Evolutionary conservation across 1,140 invertebrate species (phyloP), one percentile per base, ranked within the genome.

Genomic region (Ptiloglossa arizonensis): DNA sequence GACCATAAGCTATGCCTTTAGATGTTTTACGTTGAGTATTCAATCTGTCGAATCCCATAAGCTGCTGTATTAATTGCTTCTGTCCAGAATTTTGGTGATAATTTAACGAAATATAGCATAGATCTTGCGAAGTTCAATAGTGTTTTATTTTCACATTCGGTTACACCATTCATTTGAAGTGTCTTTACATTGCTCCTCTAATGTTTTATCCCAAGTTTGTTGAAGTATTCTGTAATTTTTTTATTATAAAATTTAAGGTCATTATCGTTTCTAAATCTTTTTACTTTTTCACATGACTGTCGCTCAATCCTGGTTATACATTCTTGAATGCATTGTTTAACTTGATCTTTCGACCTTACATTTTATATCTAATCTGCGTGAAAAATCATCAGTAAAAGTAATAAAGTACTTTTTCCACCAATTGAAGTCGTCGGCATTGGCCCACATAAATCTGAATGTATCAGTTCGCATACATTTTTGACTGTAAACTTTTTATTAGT

Each of bases 401-500:
- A 81, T n/a, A 44, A 71, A 66, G 13, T 71, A 81, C 24, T 19
- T 71, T 38, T 67, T 0, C 67, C 52, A 11, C 77, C 72, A 3
- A 75, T 32, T 1, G 77, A 75, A 9, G n/a, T 50, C 0, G 54
- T 46, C 0, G 46, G 54, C 48, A 72, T 56, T 0, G 81, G 68
- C 1, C 72, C 81, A 5, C 80, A 82, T 9, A 82, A 2, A 35
- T 82, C 77, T 4, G 67, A 59, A 41, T 79, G 71, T 0, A 79
- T 54, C 9, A 79, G 2, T 41, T 82, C 67, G 1, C 50, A 77
- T 13, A 64, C 11, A 1, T 46, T 24, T 48, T 13, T 56, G 48
- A 5, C 11, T 71, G 67, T 57, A n/a, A n/a, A n/a, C 50, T 64
- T 4, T 69, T 62, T 2, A 78, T 19, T 19, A 22, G 27, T 3